phyloP scores from a whole-genome alignment of 2,888 invertebrate species.

The Archaeoteleia sp. region DNA sequence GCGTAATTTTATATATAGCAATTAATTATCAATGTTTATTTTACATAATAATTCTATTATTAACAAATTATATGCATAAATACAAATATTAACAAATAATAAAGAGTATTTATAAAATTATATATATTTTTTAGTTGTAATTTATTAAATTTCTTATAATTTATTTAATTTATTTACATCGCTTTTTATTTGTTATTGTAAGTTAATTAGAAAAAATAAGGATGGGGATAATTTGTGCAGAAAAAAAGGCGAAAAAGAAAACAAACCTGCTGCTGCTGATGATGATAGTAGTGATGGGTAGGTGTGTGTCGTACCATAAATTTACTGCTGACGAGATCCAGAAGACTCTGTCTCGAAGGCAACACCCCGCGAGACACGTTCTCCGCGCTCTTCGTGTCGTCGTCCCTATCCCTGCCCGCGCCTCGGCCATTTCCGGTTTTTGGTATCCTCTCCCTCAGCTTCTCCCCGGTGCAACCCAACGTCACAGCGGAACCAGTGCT shows the following conservation, averaged over 20 bases:
- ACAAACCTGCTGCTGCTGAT: conserved; percentile 70
- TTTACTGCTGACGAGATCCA: conserved; percentile 72
- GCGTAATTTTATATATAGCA: no score
- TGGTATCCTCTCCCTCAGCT: conserved; percentile 57
- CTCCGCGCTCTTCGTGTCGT: conserved; percentile 71
- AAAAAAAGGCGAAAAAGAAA: conserved; percentile 32
- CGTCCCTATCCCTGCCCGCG: conserved; percentile 60
- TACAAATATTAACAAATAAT: no score
- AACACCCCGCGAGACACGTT: conserved; percentile 67
- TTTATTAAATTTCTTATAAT: no score
- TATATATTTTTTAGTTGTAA: no score
- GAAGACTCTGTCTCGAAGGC: conserved; percentile 70
- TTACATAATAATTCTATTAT: no score
- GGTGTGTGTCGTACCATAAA: conserved; percentile 71
- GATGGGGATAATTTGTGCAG: no score
- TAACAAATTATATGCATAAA: no score
- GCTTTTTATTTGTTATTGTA: no score
- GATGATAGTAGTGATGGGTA: conserved; percentile 71
- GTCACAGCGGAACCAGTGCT: conserved; percentile 66
- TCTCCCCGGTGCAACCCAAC: conserved; percentile 62
- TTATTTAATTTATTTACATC: no score
- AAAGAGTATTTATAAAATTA: no score
- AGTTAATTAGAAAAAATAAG: conserved; percentile 19
- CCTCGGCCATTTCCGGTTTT: conserved; percentile 58
- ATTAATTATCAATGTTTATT: no score